Evolutionary conservation across 2,113 vertebrate genomes (phyloP).

Genomic region (Nannospalax galili): DNA sequence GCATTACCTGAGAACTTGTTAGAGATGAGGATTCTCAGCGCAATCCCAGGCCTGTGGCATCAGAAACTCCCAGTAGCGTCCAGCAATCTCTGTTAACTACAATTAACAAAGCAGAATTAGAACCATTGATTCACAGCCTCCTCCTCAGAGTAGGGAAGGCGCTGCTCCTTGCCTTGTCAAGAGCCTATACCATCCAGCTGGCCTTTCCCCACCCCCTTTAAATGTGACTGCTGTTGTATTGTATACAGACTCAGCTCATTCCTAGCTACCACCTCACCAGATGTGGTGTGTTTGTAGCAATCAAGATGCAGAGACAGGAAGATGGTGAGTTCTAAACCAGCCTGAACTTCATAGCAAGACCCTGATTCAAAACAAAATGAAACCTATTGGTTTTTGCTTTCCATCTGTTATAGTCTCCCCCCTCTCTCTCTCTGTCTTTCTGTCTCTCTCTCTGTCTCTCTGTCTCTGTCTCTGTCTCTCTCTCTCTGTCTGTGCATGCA

Average conservation of each 20-base stretch:
- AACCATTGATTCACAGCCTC: background rate
- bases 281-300: background rate
- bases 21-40: conserved; percentile 3
- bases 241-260: background rate
- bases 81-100: background rate
- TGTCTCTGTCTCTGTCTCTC: background rate
- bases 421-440: background rate
- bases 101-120: background rate
- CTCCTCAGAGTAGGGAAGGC: background rate
- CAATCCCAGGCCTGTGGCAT: background rate
- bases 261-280: background rate
- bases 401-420: too few relatives aligned
- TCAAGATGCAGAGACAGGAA: background rate
- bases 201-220: background rate
- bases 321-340: background rate
- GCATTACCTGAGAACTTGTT: background rate
- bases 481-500: background rate
- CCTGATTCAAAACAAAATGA: background rate
- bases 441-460: background rate
- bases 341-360: background rate
- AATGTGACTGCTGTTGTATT: background rate
- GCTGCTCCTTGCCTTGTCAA: background rate
- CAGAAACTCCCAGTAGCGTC: background rate
- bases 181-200: background rate
- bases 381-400: background rate